Base-by-base conservation (phyloP, 1,140 invertebrate genomes). In the Metopolophium dirhodum region DNA sequence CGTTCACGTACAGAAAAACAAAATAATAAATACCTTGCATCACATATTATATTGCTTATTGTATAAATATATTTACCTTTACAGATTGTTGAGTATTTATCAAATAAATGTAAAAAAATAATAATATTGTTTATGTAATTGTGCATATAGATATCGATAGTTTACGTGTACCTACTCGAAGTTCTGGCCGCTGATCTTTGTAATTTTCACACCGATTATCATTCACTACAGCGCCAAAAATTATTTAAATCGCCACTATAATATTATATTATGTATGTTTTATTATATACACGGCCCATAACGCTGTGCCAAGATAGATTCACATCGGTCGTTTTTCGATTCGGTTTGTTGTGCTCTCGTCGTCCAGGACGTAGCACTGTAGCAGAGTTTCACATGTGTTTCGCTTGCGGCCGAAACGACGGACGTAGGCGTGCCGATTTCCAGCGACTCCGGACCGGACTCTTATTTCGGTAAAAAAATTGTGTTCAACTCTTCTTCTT, bases 311-410 rank as follows among this genome's bases (percentile, higher is more conserved):
- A 1, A 88, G 49, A 89, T 57, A 88, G 49, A 89, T 57, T 4
- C 51, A n/a, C 35, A 57, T 89, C 51, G 11, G 37, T 2, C 51
- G 51, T 89, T 41, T 37, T 89, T 57, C 35, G 35, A 54, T 54
- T 88, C 49, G 49, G 49, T 54, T 54, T 54, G 37, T 54, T 45
- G 9, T 35, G 20, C 26, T n/a, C 1, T 45, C 23, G 0, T 11
- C 86, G 26, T 51, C 7, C 86, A 45, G 47, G 37, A 88, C 37
- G 37, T 37, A 37, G 37, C 37, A 37, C 49, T 49, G 18, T 18
- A 20, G n/a, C 26, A 35, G 8, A 51, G n/a, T 88, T 88, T 88
- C 86, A 68, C 89, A 90, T 68, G 89, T 68, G 89, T 90, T 90
- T n/a, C 14, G 89, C 89, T 90, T 18, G 89, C 54, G 89, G 89